phyloP scores from a whole-genome alignment of 37 sponge, comb jelly and placozoan genomes.

The Tethya wilhelma region DNA sequence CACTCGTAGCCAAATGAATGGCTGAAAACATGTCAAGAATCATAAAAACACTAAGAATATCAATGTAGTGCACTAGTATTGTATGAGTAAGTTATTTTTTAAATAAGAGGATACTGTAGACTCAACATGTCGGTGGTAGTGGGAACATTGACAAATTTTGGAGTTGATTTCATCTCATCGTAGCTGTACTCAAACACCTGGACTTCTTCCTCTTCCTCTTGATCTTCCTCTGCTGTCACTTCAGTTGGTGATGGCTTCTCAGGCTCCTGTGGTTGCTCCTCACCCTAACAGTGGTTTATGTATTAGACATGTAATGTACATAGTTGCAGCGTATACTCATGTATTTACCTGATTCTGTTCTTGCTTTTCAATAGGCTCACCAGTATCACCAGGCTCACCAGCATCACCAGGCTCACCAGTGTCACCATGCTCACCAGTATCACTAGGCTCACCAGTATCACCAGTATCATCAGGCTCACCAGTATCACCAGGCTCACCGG shows the following conservation, averaged over 20 bases:
- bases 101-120: constrained; percentile 55
- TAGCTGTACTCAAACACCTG: constrained; percentile 41
- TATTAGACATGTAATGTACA: background rate
- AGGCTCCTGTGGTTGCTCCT: background rate
- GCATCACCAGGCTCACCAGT: background rate
- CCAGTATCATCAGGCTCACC: too few relatives aligned
- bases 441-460: too few relatives aligned
- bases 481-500: too few relatives aligned
- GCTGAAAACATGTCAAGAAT: constrained; percentile 13
- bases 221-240: background rate
- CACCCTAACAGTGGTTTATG: background rate
- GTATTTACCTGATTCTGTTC: background rate
- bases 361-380: background rate
- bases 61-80: background rate
- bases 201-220: constrained; percentile 23
- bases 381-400: background rate
- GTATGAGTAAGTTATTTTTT: background rate
- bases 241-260: background rate
- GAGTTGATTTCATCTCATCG: constrained; percentile 44
- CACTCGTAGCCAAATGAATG: constrained; percentile 98
- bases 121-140: constrained; percentile 8
- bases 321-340: background rate
- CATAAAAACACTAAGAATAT: background rate
- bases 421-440: background rate
- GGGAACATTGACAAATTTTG: constrained; percentile 50